Evolutionary conservation across 2,797 vertebrate species (phyloP), one percentile per base, ranked within the genome.

Genomic region (Luscinia megarhynchos): DNA sequence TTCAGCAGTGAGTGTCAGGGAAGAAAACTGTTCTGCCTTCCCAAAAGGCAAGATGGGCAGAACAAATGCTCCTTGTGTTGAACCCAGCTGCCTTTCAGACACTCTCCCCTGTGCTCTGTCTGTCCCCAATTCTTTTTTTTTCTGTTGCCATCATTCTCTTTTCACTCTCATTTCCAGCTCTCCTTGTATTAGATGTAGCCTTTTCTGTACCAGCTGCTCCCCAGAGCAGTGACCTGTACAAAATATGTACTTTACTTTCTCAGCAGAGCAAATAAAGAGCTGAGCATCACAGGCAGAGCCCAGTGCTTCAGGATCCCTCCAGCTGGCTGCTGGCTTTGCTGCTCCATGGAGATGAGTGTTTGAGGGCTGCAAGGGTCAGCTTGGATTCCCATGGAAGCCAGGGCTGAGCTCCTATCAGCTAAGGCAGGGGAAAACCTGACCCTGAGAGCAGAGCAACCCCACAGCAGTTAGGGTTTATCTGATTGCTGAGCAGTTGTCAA

Each of bases 281-380:
- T 76, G 59, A 76, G 57, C 48, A 58, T 29, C 2, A 2, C 30
- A 36, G 43, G 34, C 23, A 72, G 38, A 17, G 27, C 45, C 22
- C n/a, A 34, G 57, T 0, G 0, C 45, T 64, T 57, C 1, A 11
- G 58, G 50, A 61, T 1, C 4, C 17, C n/a, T 66, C 55, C 46
- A 64, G 48, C 23, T 4, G 1, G 40, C 72, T 75, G 22, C 38
- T 2, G 1, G 22, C n/a, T 59, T 82, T 54, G 73, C 69, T 78
- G 50, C 45, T 70, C 27, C 3, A 1, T 15, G 34, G 46, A 14
- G 9, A n/a, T 13, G 22, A 10, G 3, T 1, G 0, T 73, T 76
- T 6, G 8, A 75, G 62, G 51, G 34, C 18, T 66, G 43, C 46
- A 87, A 40, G 57, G 20, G 3, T 80, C 51, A 87, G 41, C 54